phyloP scores from a whole-genome alignment of 2,888 invertebrate genomes.

The Stenchaetothrips biformis region DNA sequence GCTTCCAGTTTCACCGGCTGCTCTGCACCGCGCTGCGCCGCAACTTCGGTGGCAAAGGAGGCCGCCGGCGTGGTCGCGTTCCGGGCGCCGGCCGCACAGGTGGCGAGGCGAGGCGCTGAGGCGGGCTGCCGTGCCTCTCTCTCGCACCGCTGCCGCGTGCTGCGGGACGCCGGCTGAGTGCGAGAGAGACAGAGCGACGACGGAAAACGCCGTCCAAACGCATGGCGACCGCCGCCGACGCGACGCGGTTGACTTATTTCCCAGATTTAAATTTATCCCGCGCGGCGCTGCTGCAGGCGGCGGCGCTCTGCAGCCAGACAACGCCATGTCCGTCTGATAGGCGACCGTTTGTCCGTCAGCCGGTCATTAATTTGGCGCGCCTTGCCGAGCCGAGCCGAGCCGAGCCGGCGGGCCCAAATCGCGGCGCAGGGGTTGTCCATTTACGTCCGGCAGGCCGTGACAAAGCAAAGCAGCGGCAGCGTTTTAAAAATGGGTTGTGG shows the following conservation, averaged over 20 bases:
- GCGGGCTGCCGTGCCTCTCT: neutral
- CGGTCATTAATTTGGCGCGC: neutral
- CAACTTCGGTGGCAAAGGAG: too few species aligned
- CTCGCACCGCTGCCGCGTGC: neutral
- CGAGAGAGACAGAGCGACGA: neutral
- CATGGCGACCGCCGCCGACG: neutral
- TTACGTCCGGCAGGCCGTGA: too few species aligned
- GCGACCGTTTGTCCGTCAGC: neutral
- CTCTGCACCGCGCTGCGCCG: too few species aligned
- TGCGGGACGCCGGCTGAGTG: neutral
- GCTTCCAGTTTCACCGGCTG: constrained; percentile 4
- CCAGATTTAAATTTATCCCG: constrained; percentile 10
- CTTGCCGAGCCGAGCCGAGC: neutral
- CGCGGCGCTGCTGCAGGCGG: neutral
- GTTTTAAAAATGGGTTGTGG: too few species aligned
- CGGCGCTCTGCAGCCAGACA: neutral
- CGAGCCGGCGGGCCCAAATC: too few species aligned
- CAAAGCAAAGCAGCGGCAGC: too few species aligned
- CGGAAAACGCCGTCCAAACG: neutral
- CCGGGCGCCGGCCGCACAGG: too few species aligned
- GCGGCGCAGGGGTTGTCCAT: too few species aligned
- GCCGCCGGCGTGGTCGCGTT: too few species aligned
- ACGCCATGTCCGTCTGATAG: neutral
- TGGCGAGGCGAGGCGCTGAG: too few species aligned
- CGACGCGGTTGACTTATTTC: neutral